Evolutionary conservation across 2,797 vertebrate species (phyloP), one percentile per base, ranked within the genome.

Genomic region (Epinephelus malabaricus): DNA sequence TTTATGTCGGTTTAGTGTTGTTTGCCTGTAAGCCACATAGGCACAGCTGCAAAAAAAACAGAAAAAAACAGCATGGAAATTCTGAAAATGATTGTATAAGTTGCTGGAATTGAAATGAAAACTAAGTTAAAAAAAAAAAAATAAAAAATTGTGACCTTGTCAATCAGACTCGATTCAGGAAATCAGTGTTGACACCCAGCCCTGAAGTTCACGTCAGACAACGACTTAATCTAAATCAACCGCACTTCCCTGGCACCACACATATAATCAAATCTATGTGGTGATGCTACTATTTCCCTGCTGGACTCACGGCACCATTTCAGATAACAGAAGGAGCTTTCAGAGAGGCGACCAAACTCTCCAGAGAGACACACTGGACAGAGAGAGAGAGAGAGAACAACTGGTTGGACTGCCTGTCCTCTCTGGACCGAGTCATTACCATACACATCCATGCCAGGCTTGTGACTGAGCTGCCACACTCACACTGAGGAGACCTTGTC

Each of bases 401-500:
- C 90, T 85, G 85, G 74, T 78, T 65, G 75, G 69, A 62, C 83
- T 81, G 77, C 75, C 66, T 75, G 80, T 84, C 78, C 73, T 89
- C 78, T 85, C 71, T 81, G 84, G 87, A 86, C 86, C 62, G 62
- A 89, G 83, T 90, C 89, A 92, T 92, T 92, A 90, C 83, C 91
- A 93, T 90, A 85, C 62, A 81, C 82, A 34, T 84, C 85, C 85
- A 77, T 89, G 88, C 91, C 89, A 90, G 90, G 78, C 92, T 89
- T 92, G 88, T 92, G 92, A 91, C 89, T 87, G 77, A 65, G 73
- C 91, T 69, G 85, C 88, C 84, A 83, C 65, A 59, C 69, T 92
- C 79, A 73, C 86, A 94, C 94, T 94, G 86, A 94, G 78, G 86
- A 86, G 86, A 93, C 89, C 84, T 93, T 92, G 92, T 94, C 85